phyloP scores from a whole-genome alignment of 2,888 invertebrate genomes.

The Tenodera sinensis region DNA sequence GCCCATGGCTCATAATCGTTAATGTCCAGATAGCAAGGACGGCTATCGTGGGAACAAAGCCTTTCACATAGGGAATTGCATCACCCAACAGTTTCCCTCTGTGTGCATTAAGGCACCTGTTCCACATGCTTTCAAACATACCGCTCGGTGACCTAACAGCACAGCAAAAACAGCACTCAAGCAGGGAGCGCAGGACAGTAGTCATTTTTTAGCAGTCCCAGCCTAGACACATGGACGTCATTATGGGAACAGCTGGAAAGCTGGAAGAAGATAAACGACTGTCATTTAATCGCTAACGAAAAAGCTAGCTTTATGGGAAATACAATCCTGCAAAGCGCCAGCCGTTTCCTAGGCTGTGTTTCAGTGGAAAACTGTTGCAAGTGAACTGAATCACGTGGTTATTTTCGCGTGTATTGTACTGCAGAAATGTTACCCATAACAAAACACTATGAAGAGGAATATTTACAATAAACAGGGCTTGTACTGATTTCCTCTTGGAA shows the following conservation, averaged over 20 bases:
- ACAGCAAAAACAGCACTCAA: neutral
- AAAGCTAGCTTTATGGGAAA: neutral
- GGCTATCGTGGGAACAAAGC: neutral
- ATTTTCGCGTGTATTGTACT: no score
- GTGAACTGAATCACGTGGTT: no score
- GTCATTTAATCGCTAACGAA: neutral
- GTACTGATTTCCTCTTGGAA: no score
- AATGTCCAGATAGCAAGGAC: neutral
- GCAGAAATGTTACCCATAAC: no score
- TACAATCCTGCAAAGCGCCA: neutral
- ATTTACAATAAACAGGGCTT: no score
- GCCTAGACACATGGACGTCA: neutral
- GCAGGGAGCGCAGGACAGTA: neutral
- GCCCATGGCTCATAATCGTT: no score
- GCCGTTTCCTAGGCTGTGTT: neutral
- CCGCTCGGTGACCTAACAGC: neutral
- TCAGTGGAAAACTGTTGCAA: no score
- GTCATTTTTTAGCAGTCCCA: neutral
- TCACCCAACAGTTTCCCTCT: neutral
- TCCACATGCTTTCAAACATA: neutral
- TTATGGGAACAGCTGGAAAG: neutral
- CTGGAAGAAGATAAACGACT: neutral
- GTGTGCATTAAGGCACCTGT: neutral
- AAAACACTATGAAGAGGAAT: no score
- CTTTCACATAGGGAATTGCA: neutral